Percentiles rank a stretch among this genome's conserved stretches.
Evolutionary conservation across 2,113 vertebrate species (phyloP).

Genomic region (Meleagris gallopavo): DNA sequence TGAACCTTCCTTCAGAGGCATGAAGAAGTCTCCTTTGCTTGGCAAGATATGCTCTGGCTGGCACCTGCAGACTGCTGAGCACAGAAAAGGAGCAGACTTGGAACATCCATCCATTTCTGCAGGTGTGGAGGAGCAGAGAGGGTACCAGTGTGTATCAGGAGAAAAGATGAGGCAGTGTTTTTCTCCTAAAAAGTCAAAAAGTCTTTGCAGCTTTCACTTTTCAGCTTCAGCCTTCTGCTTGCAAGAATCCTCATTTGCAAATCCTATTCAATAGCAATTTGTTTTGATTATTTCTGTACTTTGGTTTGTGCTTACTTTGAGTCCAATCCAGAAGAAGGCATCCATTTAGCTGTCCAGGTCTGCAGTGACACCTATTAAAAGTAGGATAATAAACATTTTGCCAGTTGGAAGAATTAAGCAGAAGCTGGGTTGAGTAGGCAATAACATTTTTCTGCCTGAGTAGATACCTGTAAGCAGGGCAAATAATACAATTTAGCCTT

Average conservation of each 20-base stretch:
- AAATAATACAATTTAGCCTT: not conserved
- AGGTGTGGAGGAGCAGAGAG: not conserved
- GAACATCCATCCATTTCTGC: not conserved
- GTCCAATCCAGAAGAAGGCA: not conserved
- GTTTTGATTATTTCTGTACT: not conserved
- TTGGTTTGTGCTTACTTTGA: not conserved
- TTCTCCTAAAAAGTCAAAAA: not conserved
- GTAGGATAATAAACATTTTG: not conserved
- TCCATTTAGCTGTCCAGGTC: not conserved
- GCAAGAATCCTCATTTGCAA: not conserved
- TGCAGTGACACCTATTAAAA: not conserved
- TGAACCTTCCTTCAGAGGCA: not conserved
- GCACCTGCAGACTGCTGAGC: not conserved
- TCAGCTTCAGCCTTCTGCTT: not conserved
- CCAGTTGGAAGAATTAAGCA: not conserved
- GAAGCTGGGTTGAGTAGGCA: not conserved
- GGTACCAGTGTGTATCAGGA: not conserved
- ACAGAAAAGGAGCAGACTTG: not conserved
- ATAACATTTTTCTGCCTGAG: not conserved
- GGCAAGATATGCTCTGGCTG: not conserved
- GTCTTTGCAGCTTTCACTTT: not conserved
- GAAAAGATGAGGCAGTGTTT: not conserved
- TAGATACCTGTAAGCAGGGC: not conserved
- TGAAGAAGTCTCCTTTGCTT: not conserved
- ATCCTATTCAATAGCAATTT: not conserved